A percentile compares a stretch with the other conserved stretches of the same genome.
Conservation (phyloP, 35 echinoderm and acorn worm species). For the Apostichopus japonicus region DNA sequence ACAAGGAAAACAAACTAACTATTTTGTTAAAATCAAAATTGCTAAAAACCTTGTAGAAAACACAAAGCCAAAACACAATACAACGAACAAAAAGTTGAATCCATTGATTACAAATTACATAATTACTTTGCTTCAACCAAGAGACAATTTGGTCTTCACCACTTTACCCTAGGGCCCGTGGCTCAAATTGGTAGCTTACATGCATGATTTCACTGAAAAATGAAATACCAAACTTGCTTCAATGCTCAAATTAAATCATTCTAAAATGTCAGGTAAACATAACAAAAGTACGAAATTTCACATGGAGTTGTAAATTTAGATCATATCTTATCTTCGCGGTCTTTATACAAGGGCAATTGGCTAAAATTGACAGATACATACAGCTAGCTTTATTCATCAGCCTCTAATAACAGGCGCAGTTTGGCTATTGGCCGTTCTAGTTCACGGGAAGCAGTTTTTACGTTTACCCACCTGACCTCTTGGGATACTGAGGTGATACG, state of each 20-base stretch:
- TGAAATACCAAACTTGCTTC: neutral
- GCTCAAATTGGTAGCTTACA: neutral
- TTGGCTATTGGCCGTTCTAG: conserved; percentile 23
- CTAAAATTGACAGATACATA: conserved; percentile 10
- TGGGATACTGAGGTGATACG: neutral
- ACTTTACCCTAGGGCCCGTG: conserved; percentile 14
- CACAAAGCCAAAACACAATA: neutral
- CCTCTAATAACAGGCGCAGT: too few species aligned
- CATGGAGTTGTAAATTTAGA: neutral
- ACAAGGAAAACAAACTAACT: neutral
- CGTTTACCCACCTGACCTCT: conserved; percentile 16
- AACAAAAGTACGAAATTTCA: neutral
- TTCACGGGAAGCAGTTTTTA: neutral
- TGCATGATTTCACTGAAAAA: neutral
- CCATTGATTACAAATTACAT: neutral
- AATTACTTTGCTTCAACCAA: neutral
- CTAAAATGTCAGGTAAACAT: neutral
- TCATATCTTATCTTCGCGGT: neutral
- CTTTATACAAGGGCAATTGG: conserved; percentile 32
- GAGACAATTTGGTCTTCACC: neutral
- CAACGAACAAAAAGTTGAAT: neutral
- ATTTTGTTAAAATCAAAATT: neutral
- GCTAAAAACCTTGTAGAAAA: neutral
- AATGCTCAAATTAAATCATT: neutral
- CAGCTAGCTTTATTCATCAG: neutral